Percentiles rank a stretch among this genome's conserved stretches.
Evolutionary conservation across 2,113 vertebrate species (phyloP).

Genomic region (Carassius carassius): DNA sequence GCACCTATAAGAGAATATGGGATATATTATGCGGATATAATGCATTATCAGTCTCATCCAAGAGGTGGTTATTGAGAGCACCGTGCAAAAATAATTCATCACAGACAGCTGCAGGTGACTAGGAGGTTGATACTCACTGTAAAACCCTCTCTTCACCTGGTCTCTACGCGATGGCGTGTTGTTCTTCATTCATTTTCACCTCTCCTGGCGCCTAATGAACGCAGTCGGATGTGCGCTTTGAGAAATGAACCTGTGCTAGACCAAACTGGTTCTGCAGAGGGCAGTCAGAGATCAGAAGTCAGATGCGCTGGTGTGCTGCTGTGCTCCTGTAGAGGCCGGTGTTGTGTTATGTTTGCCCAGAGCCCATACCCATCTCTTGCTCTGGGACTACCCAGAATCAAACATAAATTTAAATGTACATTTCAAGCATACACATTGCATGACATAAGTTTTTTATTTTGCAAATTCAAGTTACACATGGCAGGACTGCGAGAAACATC

Average conservation of each 20-base stretch:
- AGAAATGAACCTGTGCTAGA: background rate
- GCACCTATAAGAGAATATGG: background rate
- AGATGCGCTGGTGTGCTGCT: too few relatives aligned
- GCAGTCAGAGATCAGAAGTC: constrained; percentile 52
- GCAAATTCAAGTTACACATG: background rate
- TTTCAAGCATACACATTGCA: background rate
- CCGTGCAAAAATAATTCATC: background rate
- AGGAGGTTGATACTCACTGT: constrained; percentile 11
- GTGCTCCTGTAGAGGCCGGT: background rate
- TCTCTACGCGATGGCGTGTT: background rate
- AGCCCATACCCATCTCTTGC: too few relatives aligned
- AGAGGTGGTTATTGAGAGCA: background rate
- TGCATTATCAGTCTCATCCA: background rate
- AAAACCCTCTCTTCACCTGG: background rate
- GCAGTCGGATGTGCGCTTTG: background rate
- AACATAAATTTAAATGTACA: background rate
- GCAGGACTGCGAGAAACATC: background rate
- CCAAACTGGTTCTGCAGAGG: constrained; percentile 49
- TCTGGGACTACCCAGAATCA: background rate
- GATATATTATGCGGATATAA: background rate
- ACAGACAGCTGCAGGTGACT: constrained; percentile 9
- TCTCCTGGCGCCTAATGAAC: background rate
- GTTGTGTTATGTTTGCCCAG: background rate
- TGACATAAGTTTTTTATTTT: background rate
- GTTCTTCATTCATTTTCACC: constrained; percentile 22